Conservation (phyloP, 2,888 invertebrate species). For the Troglohyphantes excavatus region DNA sequence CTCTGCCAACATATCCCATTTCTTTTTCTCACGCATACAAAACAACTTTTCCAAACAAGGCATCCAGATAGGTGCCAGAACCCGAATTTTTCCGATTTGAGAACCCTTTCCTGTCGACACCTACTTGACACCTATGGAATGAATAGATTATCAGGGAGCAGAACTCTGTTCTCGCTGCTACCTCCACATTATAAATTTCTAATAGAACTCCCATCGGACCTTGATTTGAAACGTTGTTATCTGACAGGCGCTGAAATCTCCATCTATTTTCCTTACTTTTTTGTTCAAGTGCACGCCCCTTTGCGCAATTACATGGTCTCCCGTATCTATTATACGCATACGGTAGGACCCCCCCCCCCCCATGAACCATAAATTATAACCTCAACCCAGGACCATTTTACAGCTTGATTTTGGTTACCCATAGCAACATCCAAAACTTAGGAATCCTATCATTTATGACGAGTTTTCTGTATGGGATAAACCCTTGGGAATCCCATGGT, state of each 20-base stretch:
- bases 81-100: neutral
- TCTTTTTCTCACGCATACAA: neutral
- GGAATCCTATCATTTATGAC: slow-evolving; percentile 75
- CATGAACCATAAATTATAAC: slow-evolving; percentile 75
- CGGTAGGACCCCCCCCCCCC: slow-evolving; percentile 19
- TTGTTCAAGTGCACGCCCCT: slow-evolving; percentile 28
- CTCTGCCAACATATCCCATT: neutral
- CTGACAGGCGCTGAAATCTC: slow-evolving; percentile 64
- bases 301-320: slow-evolving; percentile 51
- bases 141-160: neutral
- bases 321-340: slow-evolving; percentile 59
- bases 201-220: neutral
- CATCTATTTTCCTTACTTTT: slow-evolving; percentile 56
- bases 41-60: neutral
- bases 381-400: slow-evolving; percentile 67
- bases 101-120: neutral
- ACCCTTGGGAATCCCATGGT: slow-evolving; percentile 59
- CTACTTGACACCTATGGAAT: neutral
- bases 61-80: neutral
- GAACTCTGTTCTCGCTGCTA: neutral
- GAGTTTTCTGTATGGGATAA: slow-evolving; percentile 61
- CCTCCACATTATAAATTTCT: neutral
- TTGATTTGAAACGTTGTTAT: slow-evolving; percentile 32
- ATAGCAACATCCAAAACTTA: slow-evolving; percentile 74
- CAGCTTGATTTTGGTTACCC: slow-evolving; percentile 76